Base-by-base conservation (phyloP, 1,140 invertebrate species). In the Drosophila sp. region DNA sequence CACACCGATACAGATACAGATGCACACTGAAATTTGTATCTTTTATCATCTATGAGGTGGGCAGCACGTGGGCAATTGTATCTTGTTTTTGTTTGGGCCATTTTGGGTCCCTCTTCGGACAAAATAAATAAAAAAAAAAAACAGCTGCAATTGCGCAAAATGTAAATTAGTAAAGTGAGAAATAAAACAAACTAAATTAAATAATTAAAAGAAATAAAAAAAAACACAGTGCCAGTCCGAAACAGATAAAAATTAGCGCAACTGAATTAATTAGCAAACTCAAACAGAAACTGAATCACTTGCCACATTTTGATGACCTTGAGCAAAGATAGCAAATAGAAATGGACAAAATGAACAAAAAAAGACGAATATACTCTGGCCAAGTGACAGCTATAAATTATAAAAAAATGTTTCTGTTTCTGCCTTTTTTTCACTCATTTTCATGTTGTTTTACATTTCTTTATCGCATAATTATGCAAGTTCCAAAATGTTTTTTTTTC, bases 201-300 rank as follows among this genome's bases (percentile, higher is more conserved):
- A 38, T 38, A 38, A 38, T 17, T 56, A 11, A 67, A 73, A 23
- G 60, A 57, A 54, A 29, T 25, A 17, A 25, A 38, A 41, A 40
- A 50, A 54, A 79, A 79, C 73, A 54, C 75, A 69, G 71, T 65
- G 63, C 70, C 69, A 32, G n/a, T 30, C 76, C 44, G 23, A 7
- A 47, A 25, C 2, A 47, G 6, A 10, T 11, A 27, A 50, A 83
- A 80, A 87, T 83, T 89, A 89, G 76, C 73, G 84, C 85, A 89
- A 89, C 84, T 89, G 80, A 89, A 90, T 89, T 89, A 89, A 89
- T 89, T 90, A 89, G 70, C 77, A 67, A 72, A 55, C 66, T 64
- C 50, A 10, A 58, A 58, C 17, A 35, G 56, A 35, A 80, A 76
- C 67, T 77, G 77, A 85, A 73, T 72, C 84, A 72, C 71, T 89